Evolutionary conservation across 2,113 vertebrate genomes (phyloP).

Genomic region (Oryzias javanicus): DNA sequence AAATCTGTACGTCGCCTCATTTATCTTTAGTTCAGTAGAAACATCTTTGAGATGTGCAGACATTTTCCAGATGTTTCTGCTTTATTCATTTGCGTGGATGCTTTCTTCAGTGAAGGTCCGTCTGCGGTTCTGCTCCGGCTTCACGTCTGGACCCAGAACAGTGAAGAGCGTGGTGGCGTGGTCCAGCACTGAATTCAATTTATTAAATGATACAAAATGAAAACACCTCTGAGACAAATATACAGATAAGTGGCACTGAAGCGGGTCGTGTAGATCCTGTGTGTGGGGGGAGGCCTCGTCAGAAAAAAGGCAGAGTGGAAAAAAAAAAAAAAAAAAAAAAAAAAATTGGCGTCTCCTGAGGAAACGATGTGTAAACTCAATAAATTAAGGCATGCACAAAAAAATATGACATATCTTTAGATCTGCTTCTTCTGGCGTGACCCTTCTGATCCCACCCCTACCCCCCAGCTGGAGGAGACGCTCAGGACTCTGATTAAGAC

Average conservation of each 20-base stretch:
- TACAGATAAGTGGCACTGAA: constrained; percentile 20
- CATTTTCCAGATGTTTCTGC: no score
- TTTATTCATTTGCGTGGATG: no score
- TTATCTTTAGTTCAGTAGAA: no score
- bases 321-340: constrained; percentile 47
- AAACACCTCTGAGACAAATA: constrained; percentile 33
- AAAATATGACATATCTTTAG: constrained; percentile 40
- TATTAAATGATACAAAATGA: constrained; percentile 23
- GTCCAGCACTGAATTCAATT: constrained; percentile 37
- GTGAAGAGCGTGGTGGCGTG: constrained; percentile 37
- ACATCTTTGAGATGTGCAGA: no score
- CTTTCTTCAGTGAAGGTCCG: no score
- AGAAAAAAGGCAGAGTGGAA: constrained; percentile 34
- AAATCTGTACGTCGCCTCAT: no score
- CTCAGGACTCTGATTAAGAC: constrained; percentile 7
- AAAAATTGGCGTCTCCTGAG: constrained; percentile 49
- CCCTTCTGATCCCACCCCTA: no score
- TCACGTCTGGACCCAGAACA: constrained; percentile 47
- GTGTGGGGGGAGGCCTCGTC: no score
- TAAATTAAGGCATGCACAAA: constrained; percentile 75
- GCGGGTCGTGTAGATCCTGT: background rate
- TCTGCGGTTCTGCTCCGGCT: background rate
- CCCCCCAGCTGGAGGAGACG: background rate
- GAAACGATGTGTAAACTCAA: constrained; percentile 52
- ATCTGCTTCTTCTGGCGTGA: constrained; percentile 19